These are phyloP conservation scores for Anhinga anhinga DNA, from an alignment of 2,113 vertebrate genomes.

Conservation along the genomic window DNA sequence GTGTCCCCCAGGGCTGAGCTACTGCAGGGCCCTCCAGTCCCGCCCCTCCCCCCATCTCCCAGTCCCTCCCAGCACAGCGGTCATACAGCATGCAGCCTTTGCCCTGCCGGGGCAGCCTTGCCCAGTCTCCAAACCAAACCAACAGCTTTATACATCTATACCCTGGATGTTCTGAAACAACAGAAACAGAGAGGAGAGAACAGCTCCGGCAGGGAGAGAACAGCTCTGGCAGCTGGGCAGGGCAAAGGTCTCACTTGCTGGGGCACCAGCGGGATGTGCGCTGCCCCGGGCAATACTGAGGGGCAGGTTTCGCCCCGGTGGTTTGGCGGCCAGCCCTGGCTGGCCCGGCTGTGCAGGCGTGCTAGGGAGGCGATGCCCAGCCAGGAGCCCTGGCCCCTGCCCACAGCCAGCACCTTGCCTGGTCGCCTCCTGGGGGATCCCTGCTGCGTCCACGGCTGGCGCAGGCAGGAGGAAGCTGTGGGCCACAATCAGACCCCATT, in stretches of 20 bases:
- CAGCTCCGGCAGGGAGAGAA: not conserved
- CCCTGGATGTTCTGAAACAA: not conserved
- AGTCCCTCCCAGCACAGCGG: not conserved
- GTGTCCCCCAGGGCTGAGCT: accelerated
- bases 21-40: not conserved
- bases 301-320: accelerated
- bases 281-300: not conserved
- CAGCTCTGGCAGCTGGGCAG: not conserved
- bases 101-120: not conserved
- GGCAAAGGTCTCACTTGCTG: not conserved
- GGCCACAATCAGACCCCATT: not conserved
- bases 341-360: accelerated
- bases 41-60: not conserved
- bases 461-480: accelerated
- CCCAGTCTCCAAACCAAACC: not conserved
- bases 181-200: not conserved
- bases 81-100: not conserved
- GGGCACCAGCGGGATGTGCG: accelerated
- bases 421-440: not conserved
- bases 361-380: not conserved
- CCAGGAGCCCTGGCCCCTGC: not conserved
- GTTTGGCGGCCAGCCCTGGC: not conserved
- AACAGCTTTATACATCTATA: not conserved
- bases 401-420: not conserved
- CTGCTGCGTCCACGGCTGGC: accelerated